Conservation (phyloP, 37 sponge, comb jelly and placozoan species). For the Haliclona indistincta region DNA sequence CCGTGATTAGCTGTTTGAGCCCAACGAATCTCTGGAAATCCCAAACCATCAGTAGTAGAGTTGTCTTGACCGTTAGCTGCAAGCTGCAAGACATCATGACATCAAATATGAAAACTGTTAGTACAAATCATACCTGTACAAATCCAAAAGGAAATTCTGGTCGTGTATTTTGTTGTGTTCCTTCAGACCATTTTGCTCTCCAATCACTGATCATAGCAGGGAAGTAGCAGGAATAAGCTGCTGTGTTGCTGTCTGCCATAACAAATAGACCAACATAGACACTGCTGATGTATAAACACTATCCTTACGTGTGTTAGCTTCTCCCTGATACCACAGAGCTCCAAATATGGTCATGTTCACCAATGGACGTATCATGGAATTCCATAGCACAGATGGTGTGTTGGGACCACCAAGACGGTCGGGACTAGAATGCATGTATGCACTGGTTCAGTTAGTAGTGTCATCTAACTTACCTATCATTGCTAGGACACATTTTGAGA, state of each 20-base stretch:
- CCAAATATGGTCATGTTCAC: slow-evolving; percentile 66
- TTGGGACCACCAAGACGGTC: not conserved
- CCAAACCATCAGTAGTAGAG: slow-evolving; percentile 29
- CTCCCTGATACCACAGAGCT: slow-evolving; percentile 83
- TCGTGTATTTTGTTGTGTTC: slow-evolving; percentile 12
- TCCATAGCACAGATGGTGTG: slow-evolving; percentile 58
- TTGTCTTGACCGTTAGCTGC: slow-evolving; percentile 46
- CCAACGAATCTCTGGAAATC: slow-evolving; percentile 63
- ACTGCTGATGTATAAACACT: not conserved
- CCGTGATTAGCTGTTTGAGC: slow-evolving; percentile 61
- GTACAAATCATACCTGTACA: slow-evolving; percentile 38
- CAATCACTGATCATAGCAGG: slow-evolving; percentile 80
- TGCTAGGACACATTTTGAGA: slow-evolving; percentile 17
- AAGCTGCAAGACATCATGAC: slow-evolving; percentile 19
- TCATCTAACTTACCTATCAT: not conserved
- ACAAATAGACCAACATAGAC: too few species aligned
- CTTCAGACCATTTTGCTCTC: slow-evolving; percentile 62
- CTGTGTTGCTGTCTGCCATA: too few species aligned
- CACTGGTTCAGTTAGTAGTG: not conserved
- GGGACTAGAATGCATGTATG: not conserved
- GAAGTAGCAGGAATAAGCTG: slow-evolving; percentile 20
- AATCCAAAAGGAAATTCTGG: slow-evolving; percentile 53
- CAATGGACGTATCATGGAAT: slow-evolving; percentile 78
- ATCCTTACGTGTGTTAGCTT: slow-evolving; percentile 49
- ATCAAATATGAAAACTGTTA: not conserved